Conservation (phyloP, 1,140 invertebrate species). For the Paraescarpia echinospica region DNA sequence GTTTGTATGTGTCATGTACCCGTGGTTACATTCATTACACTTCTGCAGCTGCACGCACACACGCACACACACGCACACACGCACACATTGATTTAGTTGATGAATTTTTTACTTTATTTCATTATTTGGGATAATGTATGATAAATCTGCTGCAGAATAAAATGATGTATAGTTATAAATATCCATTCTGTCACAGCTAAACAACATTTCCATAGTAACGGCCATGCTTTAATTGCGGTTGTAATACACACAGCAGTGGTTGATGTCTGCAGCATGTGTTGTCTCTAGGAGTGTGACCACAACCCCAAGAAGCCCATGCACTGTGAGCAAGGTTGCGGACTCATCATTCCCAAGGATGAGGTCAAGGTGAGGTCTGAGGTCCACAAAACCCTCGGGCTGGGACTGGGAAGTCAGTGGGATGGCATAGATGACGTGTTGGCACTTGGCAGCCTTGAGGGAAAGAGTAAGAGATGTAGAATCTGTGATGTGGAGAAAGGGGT, state of each 20-base stretch:
- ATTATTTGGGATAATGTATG: too few species aligned
- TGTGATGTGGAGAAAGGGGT: too few species aligned
- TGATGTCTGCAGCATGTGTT: not conserved
- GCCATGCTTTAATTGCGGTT: too few species aligned
- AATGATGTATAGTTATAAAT: too few species aligned
- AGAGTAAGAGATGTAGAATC: too few species aligned
- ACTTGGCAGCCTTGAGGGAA: too few species aligned
- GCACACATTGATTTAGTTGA: not conserved
- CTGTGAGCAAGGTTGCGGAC: slow-evolving; percentile 89
- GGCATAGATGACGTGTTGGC: too few species aligned
- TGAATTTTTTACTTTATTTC: too few species aligned
- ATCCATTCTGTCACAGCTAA: too few species aligned
- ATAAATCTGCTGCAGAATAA: too few species aligned
- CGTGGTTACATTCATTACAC: too few species aligned
- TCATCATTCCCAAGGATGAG: slow-evolving; percentile 93
- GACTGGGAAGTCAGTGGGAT: not conserved
- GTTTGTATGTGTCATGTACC: not conserved
- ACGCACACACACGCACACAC: not conserved
- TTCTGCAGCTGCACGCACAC: not conserved
- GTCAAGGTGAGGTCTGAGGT: slow-evolving; percentile 64
- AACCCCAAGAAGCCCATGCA: slow-evolving; percentile 91
- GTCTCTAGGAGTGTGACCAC: slow-evolving; percentile 78
- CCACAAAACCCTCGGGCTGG: not conserved
- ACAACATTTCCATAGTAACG: too few species aligned
- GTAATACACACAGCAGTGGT: not conserved